These are phyloP conservation scores for Pheosia tremula DNA, from an alignment of 2,888 invertebrate species.

Conservation along the genomic window DNA sequence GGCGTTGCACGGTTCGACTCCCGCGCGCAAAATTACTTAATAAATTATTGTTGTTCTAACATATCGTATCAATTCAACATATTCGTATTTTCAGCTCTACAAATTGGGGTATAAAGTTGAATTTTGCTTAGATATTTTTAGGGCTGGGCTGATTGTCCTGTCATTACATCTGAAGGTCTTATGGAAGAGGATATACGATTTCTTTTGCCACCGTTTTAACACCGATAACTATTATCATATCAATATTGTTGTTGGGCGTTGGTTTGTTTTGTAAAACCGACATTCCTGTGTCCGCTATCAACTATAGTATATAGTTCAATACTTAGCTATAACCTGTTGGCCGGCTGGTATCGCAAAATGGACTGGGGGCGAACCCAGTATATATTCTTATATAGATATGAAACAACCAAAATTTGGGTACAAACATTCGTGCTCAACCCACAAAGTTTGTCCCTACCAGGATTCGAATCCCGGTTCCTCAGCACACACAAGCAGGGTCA, in stretches of 20 bases:
- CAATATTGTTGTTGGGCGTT: background rate
- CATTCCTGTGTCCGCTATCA: background rate
- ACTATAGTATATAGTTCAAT: too few species aligned
- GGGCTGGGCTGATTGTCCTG: constrained; percentile 57
- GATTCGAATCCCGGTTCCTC: too few species aligned
- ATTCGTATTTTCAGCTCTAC: constrained; percentile 26
- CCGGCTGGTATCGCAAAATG: too few species aligned
- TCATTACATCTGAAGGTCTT: constrained; percentile 71
- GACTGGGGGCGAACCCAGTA: too few species aligned
- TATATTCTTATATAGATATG: too few species aligned
- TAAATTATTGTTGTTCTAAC: constrained; percentile 51
- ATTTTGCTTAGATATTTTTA: constrained; percentile 2
- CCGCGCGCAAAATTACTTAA: constrained; percentile 63
- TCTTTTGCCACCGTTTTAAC: constrained; percentile 55
- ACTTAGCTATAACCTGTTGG: background rate
- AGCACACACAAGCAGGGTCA: too few species aligned
- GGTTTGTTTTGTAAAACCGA: background rate
- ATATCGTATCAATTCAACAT: constrained; percentile 14
- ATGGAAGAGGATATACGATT: constrained; percentile 68
- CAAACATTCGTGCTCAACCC: too few species aligned
- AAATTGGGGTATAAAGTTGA: constrained; percentile 8
- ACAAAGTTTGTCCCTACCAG: too few species aligned
- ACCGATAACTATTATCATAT: background rate
- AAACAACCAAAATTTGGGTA: too few species aligned
- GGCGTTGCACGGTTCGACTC: constrained; percentile 66